These are phyloP conservation scores for Dendrolimus pini DNA, from an alignment of 2,888 invertebrate species.

Conservation along the genomic window DNA sequence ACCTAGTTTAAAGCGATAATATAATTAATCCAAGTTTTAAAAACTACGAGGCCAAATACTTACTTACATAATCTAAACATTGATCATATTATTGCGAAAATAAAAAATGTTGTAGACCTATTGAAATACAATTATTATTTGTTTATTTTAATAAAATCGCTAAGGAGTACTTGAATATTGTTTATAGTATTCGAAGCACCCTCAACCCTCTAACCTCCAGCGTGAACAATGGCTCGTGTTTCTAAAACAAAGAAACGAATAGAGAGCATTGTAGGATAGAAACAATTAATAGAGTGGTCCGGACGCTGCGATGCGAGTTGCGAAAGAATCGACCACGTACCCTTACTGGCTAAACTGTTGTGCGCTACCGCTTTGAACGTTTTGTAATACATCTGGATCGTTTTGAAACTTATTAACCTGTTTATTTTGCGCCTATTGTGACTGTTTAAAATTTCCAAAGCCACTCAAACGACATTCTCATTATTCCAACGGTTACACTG, in stretches of 20 bases:
- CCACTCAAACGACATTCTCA: conserved; percentile 55
- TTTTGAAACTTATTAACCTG: conserved; percentile 75
- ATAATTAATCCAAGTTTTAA: conserved; percentile 28
- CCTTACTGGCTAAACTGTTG: conserved; percentile 61
- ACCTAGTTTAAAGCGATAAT: conserved; percentile 29
- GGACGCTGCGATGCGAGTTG: conserved; percentile 67
- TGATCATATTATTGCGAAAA: conserved; percentile 10
- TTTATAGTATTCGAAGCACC: not conserved
- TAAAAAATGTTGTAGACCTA: conserved; percentile 22
- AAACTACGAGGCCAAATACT: conserved; percentile 48
- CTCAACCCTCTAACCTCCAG: not conserved
- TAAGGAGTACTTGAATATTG: conserved; percentile 11
- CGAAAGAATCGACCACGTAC: conserved; percentile 57
- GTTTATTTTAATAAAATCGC: conserved; percentile 20
- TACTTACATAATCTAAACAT: conserved; percentile 44
- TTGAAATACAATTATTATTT: conserved; percentile 19
- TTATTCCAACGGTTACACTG: conserved; percentile 49
- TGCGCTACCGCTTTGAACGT: conserved; percentile 66
- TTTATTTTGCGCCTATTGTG: conserved; percentile 60
- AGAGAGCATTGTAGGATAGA: conserved; percentile 51
- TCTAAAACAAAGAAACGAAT: conserved; percentile 56
- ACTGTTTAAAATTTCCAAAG: conserved; percentile 49
- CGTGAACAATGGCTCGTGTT: conserved; percentile 33
- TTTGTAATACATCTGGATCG: conserved; percentile 74
- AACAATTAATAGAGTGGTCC: conserved; percentile 73